A percentile compares a stretch with the other conserved stretches of the same genome.
These are phyloP conservation scores for Gymnosoma rotundatum DNA, from an alignment of 2,888 invertebrate species.

Conservation along the genomic window DNA sequence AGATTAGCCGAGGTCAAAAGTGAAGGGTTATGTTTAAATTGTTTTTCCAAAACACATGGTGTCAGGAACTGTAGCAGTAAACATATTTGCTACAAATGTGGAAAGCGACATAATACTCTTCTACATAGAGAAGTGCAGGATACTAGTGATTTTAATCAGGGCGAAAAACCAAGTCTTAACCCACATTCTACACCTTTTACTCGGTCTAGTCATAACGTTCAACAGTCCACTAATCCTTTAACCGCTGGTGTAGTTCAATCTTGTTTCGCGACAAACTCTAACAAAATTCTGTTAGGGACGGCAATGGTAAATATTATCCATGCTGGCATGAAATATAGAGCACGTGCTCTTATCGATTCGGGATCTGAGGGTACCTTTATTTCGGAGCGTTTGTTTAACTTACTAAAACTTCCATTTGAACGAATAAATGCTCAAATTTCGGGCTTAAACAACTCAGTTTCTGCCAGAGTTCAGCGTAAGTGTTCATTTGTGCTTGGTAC, in stretches of 20 bases:
- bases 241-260: constrained; percentile 1
- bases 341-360: constrained; percentile 9
- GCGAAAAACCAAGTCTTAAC: neutral
- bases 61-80: constrained; percentile 4
- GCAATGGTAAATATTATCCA: constrained; percentile 12
- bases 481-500: neutral
- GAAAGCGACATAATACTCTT: constrained; percentile 7
- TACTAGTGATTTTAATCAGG: neutral
- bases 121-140: neutral
- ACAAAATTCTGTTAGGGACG: constrained; percentile 14
- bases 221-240: constrained; percentile 20
- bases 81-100: neutral
- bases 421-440: constrained; percentile 13
- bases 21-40: constrained; percentile 14
- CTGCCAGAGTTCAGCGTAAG: neutral
- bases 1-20: constrained; percentile 1
- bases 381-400: constrained; percentile 9
- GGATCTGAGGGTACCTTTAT: constrained; percentile 40
- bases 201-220: neutral
- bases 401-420: neutral
- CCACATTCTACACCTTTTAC: neutral
- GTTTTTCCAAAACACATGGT: constrained; percentile 15
- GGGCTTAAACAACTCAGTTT: constrained; percentile 28
- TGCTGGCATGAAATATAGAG: neutral
- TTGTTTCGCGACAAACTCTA: constrained; percentile 1